A percentile compares a stretch with the other conserved stretches of the same genome.
These are phyloP conservation scores for Pandemis cinnamomeana DNA, from an alignment of 2,888 invertebrate genomes.

Conservation along the genomic window DNA sequence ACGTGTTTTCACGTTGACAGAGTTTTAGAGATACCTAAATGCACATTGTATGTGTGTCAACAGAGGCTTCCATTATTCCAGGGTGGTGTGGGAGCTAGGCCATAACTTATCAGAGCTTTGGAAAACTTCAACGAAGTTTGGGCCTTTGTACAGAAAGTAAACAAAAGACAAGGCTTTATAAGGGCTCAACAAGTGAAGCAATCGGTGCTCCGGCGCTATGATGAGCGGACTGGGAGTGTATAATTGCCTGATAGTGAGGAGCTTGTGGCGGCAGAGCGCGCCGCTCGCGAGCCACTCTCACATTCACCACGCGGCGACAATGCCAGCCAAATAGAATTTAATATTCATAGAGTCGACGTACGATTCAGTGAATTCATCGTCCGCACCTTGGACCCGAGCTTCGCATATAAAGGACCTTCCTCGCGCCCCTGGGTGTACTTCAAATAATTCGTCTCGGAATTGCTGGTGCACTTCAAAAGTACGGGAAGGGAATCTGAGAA, in stretches of 20 bases:
- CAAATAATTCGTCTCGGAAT: constrained; percentile 79
- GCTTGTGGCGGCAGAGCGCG: constrained; percentile 49
- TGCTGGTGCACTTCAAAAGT: constrained; percentile 74
- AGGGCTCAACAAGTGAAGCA: constrained; percentile 33
- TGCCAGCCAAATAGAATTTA: constrained; percentile 81
- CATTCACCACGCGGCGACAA: constrained; percentile 76
- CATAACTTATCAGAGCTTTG: constrained; percentile 46
- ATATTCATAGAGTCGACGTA: constrained; percentile 82
- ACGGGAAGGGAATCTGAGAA: constrained; percentile 65
- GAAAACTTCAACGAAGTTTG: constrained; percentile 42
- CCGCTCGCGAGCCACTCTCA: constrained; percentile 60
- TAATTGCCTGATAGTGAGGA: constrained; percentile 44
- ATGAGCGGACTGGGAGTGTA: constrained; percentile 34
- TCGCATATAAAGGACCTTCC: constrained; percentile 80
- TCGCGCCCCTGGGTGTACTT: constrained; percentile 75
- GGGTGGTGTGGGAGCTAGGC: constrained; percentile 42
- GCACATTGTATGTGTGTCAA: constrained; percentile 57
- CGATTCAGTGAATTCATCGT: constrained; percentile 82
- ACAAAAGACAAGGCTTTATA: constrained; percentile 26
- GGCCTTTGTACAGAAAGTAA: constrained; percentile 24
- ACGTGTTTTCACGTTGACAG: constrained; percentile 59
- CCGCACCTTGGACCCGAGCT: constrained; percentile 79
- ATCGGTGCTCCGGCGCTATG: constrained; percentile 17
- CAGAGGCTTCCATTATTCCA: constrained; percentile 46
- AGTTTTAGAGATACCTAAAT: constrained; percentile 57